Conservation (phyloP, 1,140 invertebrate genomes). For the Drosophila oshimai region DNA sequence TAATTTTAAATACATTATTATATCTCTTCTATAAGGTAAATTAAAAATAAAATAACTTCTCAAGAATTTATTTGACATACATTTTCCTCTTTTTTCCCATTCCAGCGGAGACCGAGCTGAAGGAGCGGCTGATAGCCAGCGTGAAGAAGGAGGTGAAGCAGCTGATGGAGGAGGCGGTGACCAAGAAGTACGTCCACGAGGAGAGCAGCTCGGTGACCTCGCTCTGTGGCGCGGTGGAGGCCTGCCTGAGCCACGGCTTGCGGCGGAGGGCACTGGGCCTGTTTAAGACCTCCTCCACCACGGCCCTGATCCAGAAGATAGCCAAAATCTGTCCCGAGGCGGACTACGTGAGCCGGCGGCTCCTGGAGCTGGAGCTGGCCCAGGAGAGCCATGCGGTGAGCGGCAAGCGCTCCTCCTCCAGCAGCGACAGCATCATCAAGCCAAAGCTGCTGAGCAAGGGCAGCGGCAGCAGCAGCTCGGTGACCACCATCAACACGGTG, state of each 20-base stretch:
- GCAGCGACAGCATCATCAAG: slow-evolving; percentile 88
- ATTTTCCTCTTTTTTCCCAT: neutral
- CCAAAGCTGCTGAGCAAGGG: slow-evolving; percentile 86
- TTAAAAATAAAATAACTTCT: no score
- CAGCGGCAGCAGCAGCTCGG: slow-evolving; percentile 83
- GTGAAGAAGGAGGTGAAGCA: slow-evolving; percentile 95
- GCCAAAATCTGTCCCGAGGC: slow-evolving; percentile 90
- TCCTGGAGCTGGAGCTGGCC: slow-evolving; percentile 88
- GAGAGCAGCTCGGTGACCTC: slow-evolving; percentile 94
- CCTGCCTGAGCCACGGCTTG: slow-evolving; percentile 93
- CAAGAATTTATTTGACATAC: no score
- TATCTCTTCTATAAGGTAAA: no score
- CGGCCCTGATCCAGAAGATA: slow-evolving; percentile 94
- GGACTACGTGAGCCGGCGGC: slow-evolving; percentile 88
- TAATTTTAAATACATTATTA: no score
- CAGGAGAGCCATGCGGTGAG: slow-evolving; percentile 86
- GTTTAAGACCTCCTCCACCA: slow-evolving; percentile 95
- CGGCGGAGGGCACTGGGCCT: slow-evolving; percentile 88
- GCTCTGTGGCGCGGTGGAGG: slow-evolving; percentile 93
- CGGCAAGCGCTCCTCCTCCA: slow-evolving; percentile 89
- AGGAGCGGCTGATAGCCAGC: slow-evolving; percentile 89
- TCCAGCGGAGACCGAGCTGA: slow-evolving; percentile 64
- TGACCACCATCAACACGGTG: slow-evolving; percentile 81
- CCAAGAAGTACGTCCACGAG: slow-evolving; percentile 95
- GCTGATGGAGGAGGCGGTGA: slow-evolving; percentile 97